phyloP scores from a whole-genome alignment of 2,888 invertebrate genomes.

The Ceratothoa steindachneri region DNA sequence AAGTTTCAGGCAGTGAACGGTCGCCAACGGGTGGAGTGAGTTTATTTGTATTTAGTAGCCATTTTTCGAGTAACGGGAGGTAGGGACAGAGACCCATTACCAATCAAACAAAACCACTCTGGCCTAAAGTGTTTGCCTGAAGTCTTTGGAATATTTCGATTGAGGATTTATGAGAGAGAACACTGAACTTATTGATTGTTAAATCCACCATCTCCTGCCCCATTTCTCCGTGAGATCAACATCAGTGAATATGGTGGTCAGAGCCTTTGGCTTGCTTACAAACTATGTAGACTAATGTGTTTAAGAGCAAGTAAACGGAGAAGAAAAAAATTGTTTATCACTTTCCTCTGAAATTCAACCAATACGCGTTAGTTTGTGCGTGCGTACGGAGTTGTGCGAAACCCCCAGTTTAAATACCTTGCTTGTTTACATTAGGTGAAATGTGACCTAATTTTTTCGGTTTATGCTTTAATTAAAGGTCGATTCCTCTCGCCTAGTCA shows the following conservation, averaged over 20 bases:
- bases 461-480: too few relatives aligned
- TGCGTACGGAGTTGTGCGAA: too few relatives aligned
- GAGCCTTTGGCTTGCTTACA: background rate
- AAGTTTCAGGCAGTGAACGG: background rate
- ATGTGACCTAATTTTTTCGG: too few relatives aligned
- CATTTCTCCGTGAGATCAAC: background rate
- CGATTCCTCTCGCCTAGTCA: too few relatives aligned
- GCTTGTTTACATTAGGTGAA: too few relatives aligned
- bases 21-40: background rate
- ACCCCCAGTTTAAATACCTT: too few relatives aligned
- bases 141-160: too few relatives aligned
- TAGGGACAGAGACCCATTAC: background rate
- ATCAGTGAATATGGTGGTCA: background rate
- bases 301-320: too few relatives aligned
- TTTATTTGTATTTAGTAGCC: background rate
- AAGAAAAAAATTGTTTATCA: too few relatives aligned
- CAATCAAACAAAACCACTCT: background rate
- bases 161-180: background rate
- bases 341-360: too few relatives aligned
- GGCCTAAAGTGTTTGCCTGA: too few relatives aligned
- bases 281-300: background rate
- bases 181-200: background rate
- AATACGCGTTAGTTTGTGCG: too few relatives aligned
- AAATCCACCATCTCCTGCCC: background rate
- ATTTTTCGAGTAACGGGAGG: background rate